A percentile compares a stretch with the other conserved stretches of the same genome.
Conservation (phyloP, 1,140 invertebrate species). For the Calliopsis andreniformis region DNA sequence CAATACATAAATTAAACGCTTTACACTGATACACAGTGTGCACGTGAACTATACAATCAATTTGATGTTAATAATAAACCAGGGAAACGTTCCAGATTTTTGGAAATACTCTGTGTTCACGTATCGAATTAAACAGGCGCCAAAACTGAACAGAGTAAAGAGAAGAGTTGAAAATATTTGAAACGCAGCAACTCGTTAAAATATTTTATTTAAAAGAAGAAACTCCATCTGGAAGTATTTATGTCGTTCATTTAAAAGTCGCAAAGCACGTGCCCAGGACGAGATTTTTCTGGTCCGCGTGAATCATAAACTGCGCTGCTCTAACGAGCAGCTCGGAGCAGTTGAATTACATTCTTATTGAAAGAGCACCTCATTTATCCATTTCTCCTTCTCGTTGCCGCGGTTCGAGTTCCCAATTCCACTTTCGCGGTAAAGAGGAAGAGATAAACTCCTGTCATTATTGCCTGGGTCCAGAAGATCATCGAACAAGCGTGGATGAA, state of each 20-base stretch:
- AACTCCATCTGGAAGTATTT: background rate
- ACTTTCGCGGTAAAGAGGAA: background rate
- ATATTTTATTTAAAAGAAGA: background rate
- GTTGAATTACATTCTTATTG: conserved; percentile 12
- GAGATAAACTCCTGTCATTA: too few species aligned
- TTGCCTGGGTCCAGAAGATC: too few species aligned
- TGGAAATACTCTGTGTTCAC: background rate
- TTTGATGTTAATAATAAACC: background rate
- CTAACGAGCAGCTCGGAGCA: background rate
- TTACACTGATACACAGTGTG: too few species aligned
- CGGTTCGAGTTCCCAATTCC: background rate
- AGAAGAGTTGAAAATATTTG: background rate
- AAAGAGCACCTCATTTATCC: background rate
- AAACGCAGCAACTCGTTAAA: background rate
- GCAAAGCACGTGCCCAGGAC: background rate
- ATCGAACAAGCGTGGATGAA: background rate
- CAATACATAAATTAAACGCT: too few species aligned
- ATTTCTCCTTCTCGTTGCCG: background rate
- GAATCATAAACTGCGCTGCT: background rate
- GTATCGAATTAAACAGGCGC: background rate
- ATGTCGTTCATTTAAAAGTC: background rate
- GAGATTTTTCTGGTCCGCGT: background rate
- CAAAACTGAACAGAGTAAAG: too few species aligned
- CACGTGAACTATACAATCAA: too few species aligned
- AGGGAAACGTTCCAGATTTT: conserved; percentile 1